These are phyloP conservation scores for Polypterus bichir DNA, from an alignment of 2,113 vertebrate species.

Conservation along the genomic window DNA sequence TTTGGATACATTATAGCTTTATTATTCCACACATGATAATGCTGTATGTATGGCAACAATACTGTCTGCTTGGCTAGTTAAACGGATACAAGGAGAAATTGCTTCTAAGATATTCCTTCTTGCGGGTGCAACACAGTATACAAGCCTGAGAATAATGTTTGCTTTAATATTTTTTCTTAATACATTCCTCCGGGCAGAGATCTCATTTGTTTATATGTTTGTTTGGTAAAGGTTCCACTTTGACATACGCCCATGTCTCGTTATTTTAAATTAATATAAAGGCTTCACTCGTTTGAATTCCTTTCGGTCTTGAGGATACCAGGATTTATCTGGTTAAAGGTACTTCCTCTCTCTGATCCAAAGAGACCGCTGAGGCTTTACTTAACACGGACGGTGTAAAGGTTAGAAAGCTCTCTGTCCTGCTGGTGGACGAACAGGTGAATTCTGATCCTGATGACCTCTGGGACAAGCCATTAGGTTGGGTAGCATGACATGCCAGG, in stretches of 20 bases:
- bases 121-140: slow-evolving; percentile 23
- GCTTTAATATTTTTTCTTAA: slow-evolving; percentile 3
- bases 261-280: background rate
- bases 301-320: slow-evolving; percentile 3
- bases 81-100: too few species aligned
- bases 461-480: slow-evolving; percentile 59
- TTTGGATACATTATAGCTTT: too few species aligned
- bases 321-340: slow-evolving; percentile 85
- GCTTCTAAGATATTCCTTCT: slow-evolving; percentile 15
- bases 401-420: slow-evolving; percentile 90
- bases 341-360: slow-evolving; percentile 96
- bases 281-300: background rate
- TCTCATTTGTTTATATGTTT: background rate
- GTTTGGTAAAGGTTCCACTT: background rate
- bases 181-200: slow-evolving; percentile 7
- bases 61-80: too few species aligned
- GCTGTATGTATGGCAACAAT: too few species aligned
- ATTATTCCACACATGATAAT: too few species aligned
- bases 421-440: slow-evolving; percentile 76
- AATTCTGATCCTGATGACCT: slow-evolving; percentile 78
- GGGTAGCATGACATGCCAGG: slow-evolving; percentile 76
- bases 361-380: slow-evolving; percentile 76
- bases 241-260: background rate
- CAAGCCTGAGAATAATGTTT: slow-evolving; percentile 16
- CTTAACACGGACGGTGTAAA: slow-evolving; percentile 90